Evolutionary conservation across 2,113 vertebrate species (phyloP).

Genomic region (Plecotus auritus): DNA sequence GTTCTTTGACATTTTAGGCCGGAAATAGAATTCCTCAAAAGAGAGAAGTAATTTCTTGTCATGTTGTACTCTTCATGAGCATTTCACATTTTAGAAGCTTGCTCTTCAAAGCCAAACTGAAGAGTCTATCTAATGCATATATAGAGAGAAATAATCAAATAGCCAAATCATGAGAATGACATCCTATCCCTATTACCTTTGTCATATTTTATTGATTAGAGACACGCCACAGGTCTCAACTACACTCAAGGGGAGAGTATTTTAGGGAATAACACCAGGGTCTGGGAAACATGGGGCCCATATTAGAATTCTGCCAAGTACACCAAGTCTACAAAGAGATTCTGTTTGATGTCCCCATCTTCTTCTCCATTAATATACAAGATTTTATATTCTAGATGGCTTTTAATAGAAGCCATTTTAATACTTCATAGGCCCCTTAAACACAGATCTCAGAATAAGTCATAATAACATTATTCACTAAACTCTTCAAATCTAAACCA

Average conservation of each 20-base stretch:
- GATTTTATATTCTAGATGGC: not conserved
- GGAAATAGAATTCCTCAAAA: not conserved
- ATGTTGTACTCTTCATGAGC: not conserved
- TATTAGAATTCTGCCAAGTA: not conserved
- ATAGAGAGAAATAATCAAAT: not conserved
- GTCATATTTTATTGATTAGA: not conserved
- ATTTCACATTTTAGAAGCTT: not conserved
- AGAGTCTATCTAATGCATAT: not conserved
- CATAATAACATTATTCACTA: not conserved
- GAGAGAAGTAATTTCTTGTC: not conserved
- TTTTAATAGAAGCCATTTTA: not conserved
- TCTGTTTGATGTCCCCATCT: not conserved
- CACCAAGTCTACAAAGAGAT: not conserved
- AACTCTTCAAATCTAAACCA: not conserved
- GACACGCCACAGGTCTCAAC: not conserved
- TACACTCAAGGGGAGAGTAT: not conserved
- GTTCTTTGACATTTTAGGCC: not conserved
- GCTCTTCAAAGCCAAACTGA: not conserved
- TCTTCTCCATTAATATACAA: not conserved
- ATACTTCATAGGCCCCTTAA: not conserved
- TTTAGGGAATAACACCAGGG: not conserved
- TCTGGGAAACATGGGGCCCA: not conserved
- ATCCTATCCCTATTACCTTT: not conserved
- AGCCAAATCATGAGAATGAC: not conserved
- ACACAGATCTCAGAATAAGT: not conserved